phyloP scores from a whole-genome alignment of 2,113 vertebrate genomes.

The Pelodiscus sinensis region DNA sequence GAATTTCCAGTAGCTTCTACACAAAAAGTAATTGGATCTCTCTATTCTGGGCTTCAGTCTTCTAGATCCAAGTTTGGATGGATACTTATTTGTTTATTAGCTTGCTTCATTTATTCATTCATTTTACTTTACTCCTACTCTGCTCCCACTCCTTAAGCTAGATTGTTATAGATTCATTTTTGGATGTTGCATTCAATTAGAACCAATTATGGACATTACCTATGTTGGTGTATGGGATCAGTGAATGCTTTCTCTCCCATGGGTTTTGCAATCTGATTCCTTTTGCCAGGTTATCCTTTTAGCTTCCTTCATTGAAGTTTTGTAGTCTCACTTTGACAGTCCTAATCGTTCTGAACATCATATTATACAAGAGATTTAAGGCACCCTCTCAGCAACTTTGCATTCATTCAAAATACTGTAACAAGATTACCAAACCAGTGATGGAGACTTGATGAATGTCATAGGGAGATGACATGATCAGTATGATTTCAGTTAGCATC shows the following conservation, averaged over 20 bases:
- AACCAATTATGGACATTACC: not conserved
- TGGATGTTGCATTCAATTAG: not conserved
- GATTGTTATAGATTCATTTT: not conserved
- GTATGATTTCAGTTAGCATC: not conserved
- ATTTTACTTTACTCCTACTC: not conserved
- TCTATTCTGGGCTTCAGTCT: not conserved
- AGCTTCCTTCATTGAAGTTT: rapidly evolving
- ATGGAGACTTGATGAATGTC: not conserved
- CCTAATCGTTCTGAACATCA: not conserved
- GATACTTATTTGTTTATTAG: not conserved
- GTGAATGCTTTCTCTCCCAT: rapidly evolving
- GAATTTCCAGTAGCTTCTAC: not conserved
- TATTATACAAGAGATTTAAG: not conserved
- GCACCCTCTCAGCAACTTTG: not conserved
- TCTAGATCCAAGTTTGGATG: not conserved
- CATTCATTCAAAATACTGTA: not conserved
- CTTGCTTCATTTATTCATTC: too few species aligned
- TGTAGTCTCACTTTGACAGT: not conserved
- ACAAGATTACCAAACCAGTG: not conserved
- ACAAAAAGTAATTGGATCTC: not conserved
- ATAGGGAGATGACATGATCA: not conserved
- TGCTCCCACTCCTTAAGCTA: not conserved
- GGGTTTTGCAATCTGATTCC: not conserved
- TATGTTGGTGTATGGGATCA: not conserved
- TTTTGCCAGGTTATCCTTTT: not conserved